Evolutionary conservation across 2,888 invertebrate species (phyloP).

Genomic region (Lithophane ornitopus): DNA sequence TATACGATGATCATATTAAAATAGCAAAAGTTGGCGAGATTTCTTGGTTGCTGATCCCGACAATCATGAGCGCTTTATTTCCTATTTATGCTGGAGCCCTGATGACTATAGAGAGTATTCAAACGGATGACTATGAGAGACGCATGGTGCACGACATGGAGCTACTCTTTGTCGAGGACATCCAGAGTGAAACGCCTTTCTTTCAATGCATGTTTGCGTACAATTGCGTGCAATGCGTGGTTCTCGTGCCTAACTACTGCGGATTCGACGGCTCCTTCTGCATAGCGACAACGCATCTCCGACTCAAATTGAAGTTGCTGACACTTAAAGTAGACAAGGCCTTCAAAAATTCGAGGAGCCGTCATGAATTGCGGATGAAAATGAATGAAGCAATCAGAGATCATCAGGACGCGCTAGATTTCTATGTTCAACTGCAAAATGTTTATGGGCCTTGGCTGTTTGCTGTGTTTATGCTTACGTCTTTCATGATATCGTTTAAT

Average conservation of each 20-base stretch:
- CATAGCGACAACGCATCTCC: constrained; percentile 79
- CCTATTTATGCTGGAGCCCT: constrained; percentile 76
- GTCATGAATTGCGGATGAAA: constrained; percentile 68
- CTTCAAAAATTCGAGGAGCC: constrained; percentile 70
- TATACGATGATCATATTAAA: constrained; percentile 76
- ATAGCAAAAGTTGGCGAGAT: constrained; percentile 74
- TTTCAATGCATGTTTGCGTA: constrained; percentile 80
- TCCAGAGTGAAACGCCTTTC: constrained; percentile 80
- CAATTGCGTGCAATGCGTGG: constrained; percentile 73
- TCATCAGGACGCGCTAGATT: constrained; percentile 78
- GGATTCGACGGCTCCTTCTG: constrained; percentile 84
- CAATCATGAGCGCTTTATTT: constrained; percentile 75
- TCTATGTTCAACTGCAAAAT: constrained; percentile 75
- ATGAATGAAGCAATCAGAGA: constrained; percentile 76
- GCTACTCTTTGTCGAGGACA: constrained; percentile 76
- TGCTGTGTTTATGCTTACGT: constrained; percentile 76
- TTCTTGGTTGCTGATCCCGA: constrained; percentile 78
- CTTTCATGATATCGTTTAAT: constrained; percentile 79
- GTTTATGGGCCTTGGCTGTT: constrained; percentile 82
- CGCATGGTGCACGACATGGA: constrained; percentile 83
- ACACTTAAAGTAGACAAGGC: constrained; percentile 73
- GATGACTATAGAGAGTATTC: constrained; percentile 76
- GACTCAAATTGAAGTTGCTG: constrained; percentile 80
- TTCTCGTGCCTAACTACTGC: constrained; percentile 75
- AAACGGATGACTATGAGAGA: constrained; percentile 73